Percentiles rank a stretch among this genome's conserved stretches.
Evolutionary conservation across 2,113 vertebrate genomes (phyloP).

Genomic region (Ramphastos sulfuratus): DNA sequence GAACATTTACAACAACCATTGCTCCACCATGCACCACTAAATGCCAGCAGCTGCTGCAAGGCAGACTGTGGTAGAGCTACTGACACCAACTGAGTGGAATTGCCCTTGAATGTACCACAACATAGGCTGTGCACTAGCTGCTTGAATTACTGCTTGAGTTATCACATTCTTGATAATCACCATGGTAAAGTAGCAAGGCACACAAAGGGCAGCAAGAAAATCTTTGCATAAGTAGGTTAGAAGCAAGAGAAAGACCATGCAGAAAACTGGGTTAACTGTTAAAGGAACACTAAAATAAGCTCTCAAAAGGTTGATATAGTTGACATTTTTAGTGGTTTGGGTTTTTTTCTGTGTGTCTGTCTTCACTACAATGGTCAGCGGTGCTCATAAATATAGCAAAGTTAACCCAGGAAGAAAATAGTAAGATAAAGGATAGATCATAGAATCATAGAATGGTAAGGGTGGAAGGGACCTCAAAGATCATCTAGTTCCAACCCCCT

Average conservation of each 20-base stretch:
- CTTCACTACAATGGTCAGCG: background rate
- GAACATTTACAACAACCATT: background rate
- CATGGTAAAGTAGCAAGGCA: background rate
- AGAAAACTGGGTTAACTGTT: background rate
- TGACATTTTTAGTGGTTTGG: background rate
- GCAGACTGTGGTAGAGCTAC: background rate
- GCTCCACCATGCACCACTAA: background rate
- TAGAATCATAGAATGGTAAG: too few relatives aligned
- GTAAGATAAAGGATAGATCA: background rate
- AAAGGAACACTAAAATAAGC: background rate
- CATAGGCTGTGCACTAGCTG: background rate
- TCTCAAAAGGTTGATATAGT: background rate
- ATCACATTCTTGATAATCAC: background rate
- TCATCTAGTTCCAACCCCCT: too few relatives aligned
- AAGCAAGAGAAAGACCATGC: background rate
- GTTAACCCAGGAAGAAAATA: background rate
- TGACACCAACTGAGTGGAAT: background rate
- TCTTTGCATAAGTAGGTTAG: background rate
- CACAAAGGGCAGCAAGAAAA: background rate
- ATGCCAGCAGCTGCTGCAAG: background rate
- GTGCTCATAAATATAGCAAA: background rate
- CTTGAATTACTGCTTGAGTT: conserved; percentile 17
- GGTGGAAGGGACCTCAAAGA: too few relatives aligned
- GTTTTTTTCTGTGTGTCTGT: background rate
- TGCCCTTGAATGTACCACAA: background rate